These are phyloP conservation scores for Paracentrotus lividus DNA, from an alignment of 53 echinoderm and acorn worm species.

Conservation along the genomic window DNA sequence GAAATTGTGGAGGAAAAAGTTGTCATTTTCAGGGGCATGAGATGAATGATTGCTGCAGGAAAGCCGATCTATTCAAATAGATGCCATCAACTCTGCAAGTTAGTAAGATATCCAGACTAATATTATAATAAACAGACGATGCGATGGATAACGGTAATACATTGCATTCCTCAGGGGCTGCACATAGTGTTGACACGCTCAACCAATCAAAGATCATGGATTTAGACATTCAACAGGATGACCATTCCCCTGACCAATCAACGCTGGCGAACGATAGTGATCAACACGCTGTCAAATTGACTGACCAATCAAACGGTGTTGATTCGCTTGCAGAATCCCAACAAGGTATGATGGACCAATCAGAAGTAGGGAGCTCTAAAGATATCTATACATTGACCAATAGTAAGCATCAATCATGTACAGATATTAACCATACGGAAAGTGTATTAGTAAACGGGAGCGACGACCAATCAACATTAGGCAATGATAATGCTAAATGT, in stretches of 20 bases:
- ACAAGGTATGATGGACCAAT: neutral
- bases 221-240: neutral
- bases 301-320: neutral
- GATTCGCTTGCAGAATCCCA: neutral
- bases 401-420: neutral
- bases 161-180: neutral
- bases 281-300: no score
- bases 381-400: neutral
- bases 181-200: neutral
- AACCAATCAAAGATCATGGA: constrained; percentile 20
- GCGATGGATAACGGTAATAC: neutral
- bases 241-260: neutral
- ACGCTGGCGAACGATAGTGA: neutral
- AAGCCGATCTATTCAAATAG: neutral
- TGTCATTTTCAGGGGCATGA: neutral
- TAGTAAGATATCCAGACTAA: no score
- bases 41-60: neutral
- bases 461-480: neutral
- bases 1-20: neutral
- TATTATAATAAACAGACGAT: no score
- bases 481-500: neutral
- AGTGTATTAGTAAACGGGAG: neutral
- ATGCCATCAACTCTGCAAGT: neutral
- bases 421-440: neutral
- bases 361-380: neutral